Percentiles rank a stretch among this genome's conserved stretches.
These are phyloP conservation scores for Ephydatia muelleri DNA, from an alignment of 37 sponge, comb jelly and placozoan species.

Conservation along the genomic window DNA sequence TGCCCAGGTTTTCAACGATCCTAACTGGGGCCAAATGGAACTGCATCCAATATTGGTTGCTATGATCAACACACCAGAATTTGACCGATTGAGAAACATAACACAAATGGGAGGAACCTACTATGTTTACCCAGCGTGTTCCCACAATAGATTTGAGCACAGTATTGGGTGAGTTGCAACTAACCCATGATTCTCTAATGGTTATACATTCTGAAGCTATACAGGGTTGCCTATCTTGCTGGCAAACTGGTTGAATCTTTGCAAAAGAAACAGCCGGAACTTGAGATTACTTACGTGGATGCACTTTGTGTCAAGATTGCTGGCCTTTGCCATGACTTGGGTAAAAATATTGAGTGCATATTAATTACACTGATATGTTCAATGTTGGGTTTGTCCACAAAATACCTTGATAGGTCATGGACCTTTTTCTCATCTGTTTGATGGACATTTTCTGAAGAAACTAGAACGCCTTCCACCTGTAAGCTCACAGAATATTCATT, in stretches of 20 bases:
- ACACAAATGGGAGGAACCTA: conserved; percentile 70
- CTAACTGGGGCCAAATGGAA: conserved; percentile 79
- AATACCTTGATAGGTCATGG: conserved; percentile 52
- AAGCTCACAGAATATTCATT: too few relatives aligned
- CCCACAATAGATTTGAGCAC: conserved; percentile 81
- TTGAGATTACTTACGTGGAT: conserved; percentile 69
- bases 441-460: conserved; percentile 27
- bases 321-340: conserved; percentile 75
- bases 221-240: conserved; percentile 66
- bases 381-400: too few relatives aligned
- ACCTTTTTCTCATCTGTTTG: conserved; percentile 72
- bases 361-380: too few relatives aligned
- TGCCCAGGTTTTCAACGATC: conserved; percentile 68
- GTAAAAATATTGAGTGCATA: too few relatives aligned
- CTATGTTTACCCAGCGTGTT: conserved; percentile 63
- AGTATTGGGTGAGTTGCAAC: conserved; percentile 49
- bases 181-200: background rate
- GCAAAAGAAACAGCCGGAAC: conserved; percentile 53
- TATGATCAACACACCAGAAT: conserved; percentile 82
- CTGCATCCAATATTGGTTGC: conserved; percentile 56
- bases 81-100: conserved; percentile 42
- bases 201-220: background rate
- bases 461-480: too few relatives aligned
- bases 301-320: conserved; percentile 75
- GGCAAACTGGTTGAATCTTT: conserved; percentile 55